Evolutionary conservation across 2,888 invertebrate genomes (phyloP).

Genomic region (Mellilla xanthometata): DNA sequence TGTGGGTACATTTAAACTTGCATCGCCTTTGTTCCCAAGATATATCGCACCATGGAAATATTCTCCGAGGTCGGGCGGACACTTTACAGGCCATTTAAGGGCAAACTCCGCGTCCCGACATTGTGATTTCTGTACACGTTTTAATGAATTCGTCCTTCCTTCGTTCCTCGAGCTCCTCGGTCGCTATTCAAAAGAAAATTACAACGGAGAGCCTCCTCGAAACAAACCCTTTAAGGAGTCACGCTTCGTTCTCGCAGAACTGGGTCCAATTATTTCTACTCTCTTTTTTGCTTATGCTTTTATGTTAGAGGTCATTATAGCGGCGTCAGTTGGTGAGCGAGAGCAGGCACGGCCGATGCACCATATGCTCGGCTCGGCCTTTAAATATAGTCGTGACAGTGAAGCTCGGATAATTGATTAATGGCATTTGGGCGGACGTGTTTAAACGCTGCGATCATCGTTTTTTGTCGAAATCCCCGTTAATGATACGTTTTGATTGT

Average conservation of each 20-base stretch:
- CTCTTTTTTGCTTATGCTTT: constrained; percentile 65
- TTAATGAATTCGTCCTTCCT: constrained; percentile 74
- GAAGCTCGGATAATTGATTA: constrained; percentile 76
- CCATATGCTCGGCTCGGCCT: constrained; percentile 68
- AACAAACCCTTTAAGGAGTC: constrained; percentile 75
- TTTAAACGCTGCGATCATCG: constrained; percentile 67
- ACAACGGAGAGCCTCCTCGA: constrained; percentile 68
- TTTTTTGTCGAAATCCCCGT: constrained; percentile 69
- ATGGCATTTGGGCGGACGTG: constrained; percentile 72
- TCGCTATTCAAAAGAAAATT: constrained; percentile 76
- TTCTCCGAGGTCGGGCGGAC: constrained; percentile 42
- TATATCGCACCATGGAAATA: constrained; percentile 21
- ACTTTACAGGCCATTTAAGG: constrained; percentile 58
- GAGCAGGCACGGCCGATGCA: constrained; percentile 46
- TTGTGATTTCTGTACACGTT: constrained; percentile 74
- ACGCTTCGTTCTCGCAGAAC: constrained; percentile 73
- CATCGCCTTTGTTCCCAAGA: constrained; percentile 8
- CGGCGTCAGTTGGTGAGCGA: constrained; percentile 77
- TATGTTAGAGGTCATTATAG: constrained; percentile 66
- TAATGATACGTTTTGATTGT: constrained; percentile 79
- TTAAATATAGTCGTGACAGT: constrained; percentile 72
- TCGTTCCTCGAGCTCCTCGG: constrained; percentile 58
- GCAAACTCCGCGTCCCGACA: constrained; percentile 52
- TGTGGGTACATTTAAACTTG: constrained; percentile 7
- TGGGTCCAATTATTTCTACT: constrained; percentile 72